Percentiles rank a stretch among this genome's conserved stretches.
Conservation (phyloP, 2,888 invertebrate species). For the Pseudococcus viburni region DNA sequence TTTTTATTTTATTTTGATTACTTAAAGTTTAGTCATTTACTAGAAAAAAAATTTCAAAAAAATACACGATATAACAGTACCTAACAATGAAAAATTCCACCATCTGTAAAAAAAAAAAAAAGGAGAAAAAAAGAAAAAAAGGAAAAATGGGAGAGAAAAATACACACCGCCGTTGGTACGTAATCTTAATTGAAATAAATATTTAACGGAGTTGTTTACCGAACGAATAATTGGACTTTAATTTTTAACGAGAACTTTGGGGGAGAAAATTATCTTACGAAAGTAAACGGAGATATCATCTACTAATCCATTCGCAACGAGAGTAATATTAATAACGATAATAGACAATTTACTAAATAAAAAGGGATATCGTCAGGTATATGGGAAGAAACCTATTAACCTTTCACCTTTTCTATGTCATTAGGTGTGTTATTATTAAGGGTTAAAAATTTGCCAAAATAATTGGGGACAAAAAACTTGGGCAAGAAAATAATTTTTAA, state of each 20-base stretch:
- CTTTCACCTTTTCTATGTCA: not conserved
- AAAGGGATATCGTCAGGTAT: not conserved
- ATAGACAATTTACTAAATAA: slow-evolving; percentile 14
- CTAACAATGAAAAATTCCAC: not conserved
- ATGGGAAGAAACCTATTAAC: not conserved
- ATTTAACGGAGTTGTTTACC: slow-evolving; percentile 6
- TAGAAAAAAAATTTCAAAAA: too few relatives aligned
- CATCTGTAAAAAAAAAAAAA: not conserved
- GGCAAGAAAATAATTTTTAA: too few relatives aligned
- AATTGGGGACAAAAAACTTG: too few relatives aligned
- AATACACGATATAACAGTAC: too few relatives aligned
- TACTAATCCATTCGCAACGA: not conserved
- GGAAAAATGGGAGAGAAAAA: not conserved
- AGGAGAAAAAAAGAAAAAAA: not conserved
- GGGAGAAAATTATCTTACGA: not conserved
- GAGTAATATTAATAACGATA: not conserved
- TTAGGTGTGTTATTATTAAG: not conserved
- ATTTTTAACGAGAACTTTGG: slow-evolving; percentile 24
- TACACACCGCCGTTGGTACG: not conserved
- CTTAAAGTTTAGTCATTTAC: too few relatives aligned
- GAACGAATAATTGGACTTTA: slow-evolving; percentile 25
- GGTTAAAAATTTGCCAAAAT: too few relatives aligned
- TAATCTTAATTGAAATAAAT: slow-evolving; percentile 49
- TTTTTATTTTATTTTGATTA: too few relatives aligned
- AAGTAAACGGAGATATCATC: slow-evolving; percentile 5